Percentiles rank a stretch among this genome's conserved stretches.
These are phyloP conservation scores for Xyrichtys novacula DNA, from an alignment of 2,797 vertebrate species.

Conservation along the genomic window DNA sequence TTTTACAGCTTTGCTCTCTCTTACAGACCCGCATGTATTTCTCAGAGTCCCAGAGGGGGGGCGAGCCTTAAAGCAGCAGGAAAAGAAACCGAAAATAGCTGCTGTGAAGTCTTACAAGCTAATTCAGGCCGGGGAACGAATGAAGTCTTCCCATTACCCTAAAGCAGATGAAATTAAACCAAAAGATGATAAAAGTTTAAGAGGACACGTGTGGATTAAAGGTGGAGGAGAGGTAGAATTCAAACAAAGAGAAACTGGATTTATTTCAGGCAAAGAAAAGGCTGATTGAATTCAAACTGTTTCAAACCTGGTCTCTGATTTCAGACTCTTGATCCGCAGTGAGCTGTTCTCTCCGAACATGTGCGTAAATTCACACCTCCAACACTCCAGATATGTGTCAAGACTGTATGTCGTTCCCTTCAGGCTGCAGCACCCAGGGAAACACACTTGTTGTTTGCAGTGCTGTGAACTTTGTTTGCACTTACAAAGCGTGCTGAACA, in stretches of 20 bases:
- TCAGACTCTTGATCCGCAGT: neutral
- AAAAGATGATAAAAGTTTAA: constrained; percentile 45
- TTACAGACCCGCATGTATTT: constrained; percentile 20
- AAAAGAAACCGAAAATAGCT: constrained; percentile 57
- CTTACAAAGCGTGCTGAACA: neutral
- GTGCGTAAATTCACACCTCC: neutral
- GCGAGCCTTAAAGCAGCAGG: constrained; percentile 50
- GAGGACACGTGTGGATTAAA: constrained; percentile 31
- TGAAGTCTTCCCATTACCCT: constrained; percentile 19
- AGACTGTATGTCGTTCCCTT: constrained; percentile 1
- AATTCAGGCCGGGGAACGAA: constrained; percentile 59
- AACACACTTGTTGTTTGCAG: neutral
- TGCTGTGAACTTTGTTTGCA: neutral
- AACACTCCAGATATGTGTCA: neutral
- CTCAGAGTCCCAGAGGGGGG: constrained; percentile 41
- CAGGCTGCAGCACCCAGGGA: constrained; percentile 5
- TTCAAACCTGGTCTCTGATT: constrained; percentile 4
- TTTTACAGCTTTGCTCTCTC: constrained; percentile 25
- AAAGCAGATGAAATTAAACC: constrained; percentile 40
- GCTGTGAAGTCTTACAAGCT: constrained; percentile 44
- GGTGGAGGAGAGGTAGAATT: constrained; percentile 10
- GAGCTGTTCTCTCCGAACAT: neutral
- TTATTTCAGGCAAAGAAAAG: neutral
- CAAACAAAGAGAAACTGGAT: constrained; percentile 2
- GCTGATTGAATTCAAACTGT: constrained; percentile 1